These are phyloP conservation scores for Bemisia tabaci DNA, from an alignment of 1,140 invertebrate species.

Conservation along the genomic window DNA sequence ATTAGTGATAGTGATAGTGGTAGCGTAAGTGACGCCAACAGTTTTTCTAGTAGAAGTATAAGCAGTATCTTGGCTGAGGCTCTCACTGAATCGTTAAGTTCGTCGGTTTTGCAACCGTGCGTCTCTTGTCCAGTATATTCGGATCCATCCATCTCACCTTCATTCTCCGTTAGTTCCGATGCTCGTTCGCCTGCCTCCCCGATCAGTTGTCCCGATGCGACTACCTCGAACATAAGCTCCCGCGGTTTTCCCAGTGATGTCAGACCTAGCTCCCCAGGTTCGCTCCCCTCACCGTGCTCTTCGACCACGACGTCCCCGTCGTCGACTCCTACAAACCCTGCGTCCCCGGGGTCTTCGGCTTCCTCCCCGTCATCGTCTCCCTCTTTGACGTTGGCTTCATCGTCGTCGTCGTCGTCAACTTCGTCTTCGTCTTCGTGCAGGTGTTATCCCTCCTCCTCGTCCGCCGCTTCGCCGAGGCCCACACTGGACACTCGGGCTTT, in stretches of 20 bases:
- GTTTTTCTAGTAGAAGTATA: not conserved
- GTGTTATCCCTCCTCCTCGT: slow-evolving; percentile 9
- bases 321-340: slow-evolving; percentile 3
- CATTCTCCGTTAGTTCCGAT: slow-evolving; percentile 6
- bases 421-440: not conserved
- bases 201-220: not conserved
- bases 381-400: slow-evolving; percentile 2
- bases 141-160: not conserved
- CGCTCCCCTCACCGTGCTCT: slow-evolving; percentile 4
- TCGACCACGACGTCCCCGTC: slow-evolving; percentile 4
- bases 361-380: not conserved
- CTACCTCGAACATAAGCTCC: slow-evolving; percentile 22
- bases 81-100: not conserved
- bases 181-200: slow-evolving; percentile 3
- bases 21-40: not conserved
- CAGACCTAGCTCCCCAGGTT: too few species aligned
- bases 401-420: slow-evolving; percentile 3
- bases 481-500: slow-evolving; percentile 54
- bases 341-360: not conserved
- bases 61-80: not conserved
- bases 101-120: not conserved
- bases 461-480: slow-evolving; percentile 12
- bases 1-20: not conserved
- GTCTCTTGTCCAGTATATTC: not conserved
- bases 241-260: too few species aligned